Conservation (phyloP, 2,888 invertebrate genomes). For the Plebejus melissa region DNA sequence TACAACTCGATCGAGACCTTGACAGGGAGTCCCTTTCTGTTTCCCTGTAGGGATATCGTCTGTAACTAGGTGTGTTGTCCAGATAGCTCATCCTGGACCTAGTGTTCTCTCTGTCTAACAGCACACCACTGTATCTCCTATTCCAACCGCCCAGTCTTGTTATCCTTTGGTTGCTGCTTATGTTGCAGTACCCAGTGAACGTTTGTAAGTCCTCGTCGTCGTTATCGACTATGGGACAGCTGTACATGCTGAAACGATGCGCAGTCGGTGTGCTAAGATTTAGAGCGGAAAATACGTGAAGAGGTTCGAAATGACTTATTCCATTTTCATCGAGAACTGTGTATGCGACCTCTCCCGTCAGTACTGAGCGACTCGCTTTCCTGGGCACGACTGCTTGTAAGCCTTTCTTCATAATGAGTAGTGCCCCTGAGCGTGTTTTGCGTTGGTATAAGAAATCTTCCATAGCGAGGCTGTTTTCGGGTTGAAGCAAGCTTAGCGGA, state of each 20-base stretch:
- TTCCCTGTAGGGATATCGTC: constrained; percentile 65
- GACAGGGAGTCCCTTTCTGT: constrained; percentile 48
- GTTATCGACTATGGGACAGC: constrained; percentile 79
- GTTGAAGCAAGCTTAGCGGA: constrained; percentile 82
- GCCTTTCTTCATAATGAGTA: constrained; percentile 86
- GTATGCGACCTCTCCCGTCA: constrained; percentile 87
- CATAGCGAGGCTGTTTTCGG: constrained; percentile 86
- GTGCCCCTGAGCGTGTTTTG: constrained; percentile 78
- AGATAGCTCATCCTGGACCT: constrained; percentile 67
- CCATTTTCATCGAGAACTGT: constrained; percentile 88
- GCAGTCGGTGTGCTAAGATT: constrained; percentile 82
- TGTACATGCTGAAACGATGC: constrained; percentile 83
- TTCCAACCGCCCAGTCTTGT: constrained; percentile 70
- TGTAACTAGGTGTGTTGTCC: constrained; percentile 79
- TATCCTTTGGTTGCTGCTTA: constrained; percentile 70
- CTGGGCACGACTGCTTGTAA: constrained; percentile 87
- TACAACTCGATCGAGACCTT: constrained; percentile 70
- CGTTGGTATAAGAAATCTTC: constrained; percentile 84
- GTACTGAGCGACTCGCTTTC: constrained; percentile 85
- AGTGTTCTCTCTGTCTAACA: constrained; percentile 64
- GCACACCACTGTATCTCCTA: constrained; percentile 61
- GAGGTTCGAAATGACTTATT: constrained; percentile 85
- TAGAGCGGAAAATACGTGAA: constrained; percentile 85
- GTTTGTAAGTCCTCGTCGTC: constrained; percentile 69
- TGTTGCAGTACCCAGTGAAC: constrained; percentile 68